phyloP scores from a whole-genome alignment of 2,113 vertebrate species.

The Eolophus roseicapilla region DNA sequence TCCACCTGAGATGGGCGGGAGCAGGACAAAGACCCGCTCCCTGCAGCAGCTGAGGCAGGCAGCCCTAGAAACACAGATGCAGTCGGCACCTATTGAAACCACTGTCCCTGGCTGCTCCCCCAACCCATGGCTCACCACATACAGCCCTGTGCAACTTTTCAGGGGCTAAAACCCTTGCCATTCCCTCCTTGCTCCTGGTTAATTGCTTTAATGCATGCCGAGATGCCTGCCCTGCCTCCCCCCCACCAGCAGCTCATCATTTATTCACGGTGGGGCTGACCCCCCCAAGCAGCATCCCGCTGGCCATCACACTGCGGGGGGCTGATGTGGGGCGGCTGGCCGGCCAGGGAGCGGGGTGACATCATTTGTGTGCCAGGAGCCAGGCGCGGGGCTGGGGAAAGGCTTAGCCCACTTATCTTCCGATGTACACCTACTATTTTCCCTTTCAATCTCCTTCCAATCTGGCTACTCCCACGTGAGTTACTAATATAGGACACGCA shows the following conservation, averaged over 20 bases:
- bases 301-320: constrained; percentile 56
- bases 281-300: constrained; percentile 63
- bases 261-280: constrained; percentile 60
- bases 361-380: constrained; percentile 58
- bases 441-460: constrained; percentile 72
- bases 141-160: background rate
- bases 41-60: background rate
- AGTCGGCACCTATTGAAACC: accelerated
- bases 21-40: background rate
- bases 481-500: constrained; percentile 78
- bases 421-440: constrained; percentile 18
- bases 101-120: background rate
- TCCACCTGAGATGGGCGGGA: background rate
- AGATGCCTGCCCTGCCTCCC: constrained; percentile 26
- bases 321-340: constrained; percentile 62
- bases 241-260: constrained; percentile 63
- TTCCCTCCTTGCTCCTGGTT: background rate
- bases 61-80: background rate
- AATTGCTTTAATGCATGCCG: constrained; percentile 66
- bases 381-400: constrained; percentile 20
- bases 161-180: background rate
- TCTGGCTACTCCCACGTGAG: constrained; percentile 76
- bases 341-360: constrained; percentile 70
- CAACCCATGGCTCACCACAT: accelerated
- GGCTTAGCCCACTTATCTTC: constrained; percentile 47